Evolutionary conservation across 2,888 invertebrate species (phyloP), one percentile per base, ranked within the genome.

Genomic region (Phania funesta): DNA sequence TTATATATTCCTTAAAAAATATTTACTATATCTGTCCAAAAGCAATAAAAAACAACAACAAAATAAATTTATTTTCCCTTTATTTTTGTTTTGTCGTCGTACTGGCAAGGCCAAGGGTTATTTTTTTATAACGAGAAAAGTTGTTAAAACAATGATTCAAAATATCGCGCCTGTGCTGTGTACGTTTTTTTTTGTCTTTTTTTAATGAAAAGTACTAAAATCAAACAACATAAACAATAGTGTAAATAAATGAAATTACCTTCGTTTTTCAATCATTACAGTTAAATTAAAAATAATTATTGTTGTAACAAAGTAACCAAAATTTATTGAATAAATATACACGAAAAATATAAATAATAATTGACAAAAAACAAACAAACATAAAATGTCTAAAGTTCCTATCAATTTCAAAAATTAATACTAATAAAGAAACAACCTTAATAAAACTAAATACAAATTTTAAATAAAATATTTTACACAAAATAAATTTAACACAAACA

Each of bases 321-420:
- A 60, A 62, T 11, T 22, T 44, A 35, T n/a, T 22, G 26, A 64
- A 65, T 52, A 41, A 24, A 35, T 16, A 20, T 18, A 58, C 46
- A 7, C 35, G 32, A 20, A 13, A 41, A 48, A 1, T 18, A 58
- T 20, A 52, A 58, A 73, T 60, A 60, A 35, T 18, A 50, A 26
- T n/a, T n/a, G n/a, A n/a, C n/a, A n/a, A 56, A 22, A 38, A 52
- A 35, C 5, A 70, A 46, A 18, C 46, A 60, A 62, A 60, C 18
- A 48, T 18, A 67, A 71, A 74, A 79, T 74, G 35, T 62, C 60
- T 50, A 80, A 74, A 74, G 73, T 68, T 74, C 73, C 67, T 74
- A 80, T 67, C 67, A 60, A 68, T 75, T 68, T 60, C 32, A 68
- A 60, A 62, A 80, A 52, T 44, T 46, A 41, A 48, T 68, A 74